A percentile compares a stretch with the other conserved stretches of the same genome.
These are phyloP conservation scores for Geococcyx californianus DNA, from an alignment of 2,113 vertebrate species.

Conservation along the genomic window DNA sequence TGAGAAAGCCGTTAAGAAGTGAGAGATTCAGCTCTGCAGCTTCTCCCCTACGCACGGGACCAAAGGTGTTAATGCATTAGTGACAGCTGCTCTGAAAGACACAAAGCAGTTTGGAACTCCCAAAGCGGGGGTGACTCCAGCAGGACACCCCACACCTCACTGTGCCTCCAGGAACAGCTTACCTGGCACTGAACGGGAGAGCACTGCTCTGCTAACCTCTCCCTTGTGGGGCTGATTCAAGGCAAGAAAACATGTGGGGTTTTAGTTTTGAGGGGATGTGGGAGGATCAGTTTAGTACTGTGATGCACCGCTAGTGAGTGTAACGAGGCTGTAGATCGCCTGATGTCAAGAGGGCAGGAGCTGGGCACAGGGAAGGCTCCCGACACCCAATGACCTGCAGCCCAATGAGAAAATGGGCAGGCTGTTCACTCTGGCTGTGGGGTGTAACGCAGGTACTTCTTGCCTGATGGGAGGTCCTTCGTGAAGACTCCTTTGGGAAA, in stretches of 20 bases:
- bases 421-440: conserved; percentile 74
- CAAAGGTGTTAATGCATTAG: background rate
- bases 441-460: conserved; percentile 94
- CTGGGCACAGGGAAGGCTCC: background rate
- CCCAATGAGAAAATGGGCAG: too few relatives aligned
- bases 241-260: background rate
- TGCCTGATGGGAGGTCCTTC: conserved; percentile 91
- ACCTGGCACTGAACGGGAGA: background rate
- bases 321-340: background rate
- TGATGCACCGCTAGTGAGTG: background rate
- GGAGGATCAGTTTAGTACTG: background rate
- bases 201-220: background rate
- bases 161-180: accelerated
- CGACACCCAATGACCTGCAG: accelerated
- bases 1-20: conserved; percentile 7
- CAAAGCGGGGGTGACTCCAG: background rate
- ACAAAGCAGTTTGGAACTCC: background rate
- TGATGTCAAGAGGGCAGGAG: background rate
- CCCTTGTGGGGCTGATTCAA: background rate
- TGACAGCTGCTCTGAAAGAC: background rate
- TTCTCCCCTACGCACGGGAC: background rate
- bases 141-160: background rate
- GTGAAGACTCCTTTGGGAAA: conserved; percentile 90
- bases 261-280: background rate
- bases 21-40: background rate